These are phyloP conservation scores for Aphis craccivora DNA, from an alignment of 1,140 invertebrate genomes.

Conservation along the genomic window DNA sequence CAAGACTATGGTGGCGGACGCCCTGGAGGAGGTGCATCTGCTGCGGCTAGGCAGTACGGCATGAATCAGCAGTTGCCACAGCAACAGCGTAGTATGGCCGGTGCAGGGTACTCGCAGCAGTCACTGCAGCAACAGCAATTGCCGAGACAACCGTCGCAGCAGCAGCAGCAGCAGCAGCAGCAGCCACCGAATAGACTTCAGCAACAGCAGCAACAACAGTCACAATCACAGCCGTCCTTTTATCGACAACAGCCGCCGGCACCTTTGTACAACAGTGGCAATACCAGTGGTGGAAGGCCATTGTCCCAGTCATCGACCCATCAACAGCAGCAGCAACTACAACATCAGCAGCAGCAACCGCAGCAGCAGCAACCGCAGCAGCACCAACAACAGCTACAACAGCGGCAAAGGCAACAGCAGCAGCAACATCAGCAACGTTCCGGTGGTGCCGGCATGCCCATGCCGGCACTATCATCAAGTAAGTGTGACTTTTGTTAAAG, in stretches of 20 bases:
- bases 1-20: not conserved
- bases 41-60: not conserved
- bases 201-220: slow-evolving; percentile 60
- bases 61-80: not conserved
- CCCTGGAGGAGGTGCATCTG: not conserved
- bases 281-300: not conserved
- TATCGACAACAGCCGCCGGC: slow-evolving; percentile 57
- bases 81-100: not conserved
- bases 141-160: slow-evolving; percentile 59
- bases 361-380: not conserved
- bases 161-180: too few relatives aligned
- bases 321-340: not conserved
- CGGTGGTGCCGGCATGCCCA: not conserved
- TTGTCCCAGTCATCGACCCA: slow-evolving; percentile 33
- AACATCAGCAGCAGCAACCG: not conserved
- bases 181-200: not conserved
- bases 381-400: too few relatives aligned
- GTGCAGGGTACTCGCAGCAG: not conserved
- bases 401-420: too few relatives aligned
- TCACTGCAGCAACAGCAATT: slow-evolving; percentile 53
- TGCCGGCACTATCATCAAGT: slow-evolving; percentile 5
- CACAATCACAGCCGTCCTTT: slow-evolving; percentile 59
- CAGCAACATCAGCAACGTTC: not conserved
- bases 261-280: slow-evolving; percentile 53
- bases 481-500: not conserved